Conservation (phyloP, 1,140 invertebrate species). For the Leptoteleia sp. region DNA sequence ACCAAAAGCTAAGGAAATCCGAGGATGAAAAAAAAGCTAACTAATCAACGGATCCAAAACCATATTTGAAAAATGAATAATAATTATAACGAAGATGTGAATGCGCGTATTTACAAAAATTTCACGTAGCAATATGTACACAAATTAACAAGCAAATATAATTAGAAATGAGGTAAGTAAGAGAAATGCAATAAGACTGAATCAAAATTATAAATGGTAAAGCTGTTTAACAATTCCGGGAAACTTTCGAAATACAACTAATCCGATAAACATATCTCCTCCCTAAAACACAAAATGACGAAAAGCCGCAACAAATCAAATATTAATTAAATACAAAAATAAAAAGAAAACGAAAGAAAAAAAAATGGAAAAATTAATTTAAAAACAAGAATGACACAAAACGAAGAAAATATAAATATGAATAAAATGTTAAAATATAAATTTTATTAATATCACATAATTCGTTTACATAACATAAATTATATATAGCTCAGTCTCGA, state of each 20-base stretch:
- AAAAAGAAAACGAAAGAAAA: background rate
- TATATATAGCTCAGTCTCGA: too few species aligned
- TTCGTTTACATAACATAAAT: constrained; percentile 1
- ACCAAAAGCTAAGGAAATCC: constrained; percentile 34
- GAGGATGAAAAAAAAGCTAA: constrained; percentile 23
- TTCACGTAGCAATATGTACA: background rate
- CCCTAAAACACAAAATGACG: constrained; percentile 73
- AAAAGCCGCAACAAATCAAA: constrained; percentile 10
- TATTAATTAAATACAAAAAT: background rate
- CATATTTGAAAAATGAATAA: constrained; percentile 25
- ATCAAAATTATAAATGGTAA: too few species aligned
- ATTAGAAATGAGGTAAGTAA: too few species aligned
- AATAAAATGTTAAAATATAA: constrained; percentile 1
- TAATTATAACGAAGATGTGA: constrained; percentile 20
- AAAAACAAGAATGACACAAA: background rate
- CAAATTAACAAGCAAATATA: too few species aligned
- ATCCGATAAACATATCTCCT: constrained; percentile 68
- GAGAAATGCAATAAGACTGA: too few species aligned
- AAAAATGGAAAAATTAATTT: background rate
- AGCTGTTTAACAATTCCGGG: constrained; percentile 51
- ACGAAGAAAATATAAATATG: background rate
- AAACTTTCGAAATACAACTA: constrained; percentile 47
- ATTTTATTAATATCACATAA: constrained; percentile 12
- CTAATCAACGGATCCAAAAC: constrained; percentile 14
- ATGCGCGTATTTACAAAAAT: constrained; percentile 21